Conservation (phyloP, 1,140 invertebrate species). For the Diploscapter pachys region DNA sequence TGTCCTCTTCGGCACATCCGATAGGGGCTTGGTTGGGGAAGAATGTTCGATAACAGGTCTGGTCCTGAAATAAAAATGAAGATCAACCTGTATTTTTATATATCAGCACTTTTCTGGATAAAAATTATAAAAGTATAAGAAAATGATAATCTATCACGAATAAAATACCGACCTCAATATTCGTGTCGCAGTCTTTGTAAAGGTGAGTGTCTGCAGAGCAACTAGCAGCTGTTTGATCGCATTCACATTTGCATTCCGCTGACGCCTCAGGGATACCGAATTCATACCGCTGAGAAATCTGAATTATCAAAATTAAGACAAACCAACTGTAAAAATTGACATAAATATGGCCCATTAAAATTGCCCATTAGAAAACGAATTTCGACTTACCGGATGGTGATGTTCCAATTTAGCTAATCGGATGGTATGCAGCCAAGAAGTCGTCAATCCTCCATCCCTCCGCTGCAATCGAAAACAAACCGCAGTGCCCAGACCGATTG, state of each 20-base stretch:
- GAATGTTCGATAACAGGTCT: conserved; percentile 37
- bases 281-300: conserved; percentile 35
- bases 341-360: not conserved
- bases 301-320: conserved; percentile 1
- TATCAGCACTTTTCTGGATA: not conserved
- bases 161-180: conserved; percentile 2
- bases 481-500: conserved; percentile 34
- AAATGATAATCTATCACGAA: not conserved
- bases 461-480: conserved; percentile 38
- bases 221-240: conserved; percentile 17
- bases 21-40: conserved; percentile 36
- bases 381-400: conserved; percentile 37
- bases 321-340: not conserved
- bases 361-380: not conserved
- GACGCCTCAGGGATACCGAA: conserved; percentile 39
- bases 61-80: conserved; percentile 14
- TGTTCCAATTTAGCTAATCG: conserved; percentile 32
- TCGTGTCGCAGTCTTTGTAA: conserved; percentile 28
- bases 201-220: conserved; percentile 33
- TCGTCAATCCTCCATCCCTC: conserved; percentile 13
- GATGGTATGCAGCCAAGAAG: conserved; percentile 32
- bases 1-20: conserved; percentile 23
- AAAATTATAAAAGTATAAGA: conserved; percentile 3
- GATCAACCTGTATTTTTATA: not conserved
- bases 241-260: conserved; percentile 38